A percentile compares a stretch with the other conserved stretches of the same genome.
Evolutionary conservation across 2,888 invertebrate genomes (phyloP).

Genomic region (Archips xylosteana): DNA sequence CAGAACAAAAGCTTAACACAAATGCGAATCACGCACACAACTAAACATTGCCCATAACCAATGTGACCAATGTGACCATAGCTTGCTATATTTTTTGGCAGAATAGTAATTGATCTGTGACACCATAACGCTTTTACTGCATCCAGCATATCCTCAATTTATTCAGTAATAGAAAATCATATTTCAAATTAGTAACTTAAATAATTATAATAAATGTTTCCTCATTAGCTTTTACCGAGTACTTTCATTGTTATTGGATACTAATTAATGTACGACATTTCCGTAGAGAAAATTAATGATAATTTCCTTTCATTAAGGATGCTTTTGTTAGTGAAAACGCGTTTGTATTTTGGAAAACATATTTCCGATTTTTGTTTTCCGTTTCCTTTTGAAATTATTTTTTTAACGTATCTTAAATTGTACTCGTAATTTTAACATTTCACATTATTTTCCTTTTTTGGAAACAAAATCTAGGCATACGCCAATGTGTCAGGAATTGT

Average conservation of each 20-base stretch:
- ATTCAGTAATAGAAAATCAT: not conserved
- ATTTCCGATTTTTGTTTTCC: too few relatives aligned
- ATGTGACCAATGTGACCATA: too few relatives aligned
- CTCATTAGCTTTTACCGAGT: not conserved
- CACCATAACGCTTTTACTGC: not conserved
- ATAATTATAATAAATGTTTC: not conserved
- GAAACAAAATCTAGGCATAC: too few relatives aligned
- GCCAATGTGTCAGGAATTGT: too few relatives aligned
- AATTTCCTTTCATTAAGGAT: not conserved
- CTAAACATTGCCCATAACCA: too few relatives aligned
- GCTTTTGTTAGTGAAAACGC: not conserved
- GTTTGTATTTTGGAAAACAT: not conserved
- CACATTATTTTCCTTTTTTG: too few relatives aligned
- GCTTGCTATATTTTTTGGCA: too few relatives aligned
- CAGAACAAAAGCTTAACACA: too few relatives aligned
- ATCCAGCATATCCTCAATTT: not conserved
- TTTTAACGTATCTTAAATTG: too few relatives aligned
- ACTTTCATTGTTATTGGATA: not conserved
- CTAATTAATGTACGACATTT: not conserved
- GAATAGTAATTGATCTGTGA: not conserved
- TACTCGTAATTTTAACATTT: too few relatives aligned
- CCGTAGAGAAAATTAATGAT: not conserved
- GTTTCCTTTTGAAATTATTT: too few relatives aligned
- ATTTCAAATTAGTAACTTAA: not conserved
- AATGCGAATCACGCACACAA: too few relatives aligned